A percentile compares a stretch with the other conserved stretches of the same genome.
Evolutionary conservation across 1,140 invertebrate species (phyloP).

Genomic region (Ptiloglossa arizonensis): DNA sequence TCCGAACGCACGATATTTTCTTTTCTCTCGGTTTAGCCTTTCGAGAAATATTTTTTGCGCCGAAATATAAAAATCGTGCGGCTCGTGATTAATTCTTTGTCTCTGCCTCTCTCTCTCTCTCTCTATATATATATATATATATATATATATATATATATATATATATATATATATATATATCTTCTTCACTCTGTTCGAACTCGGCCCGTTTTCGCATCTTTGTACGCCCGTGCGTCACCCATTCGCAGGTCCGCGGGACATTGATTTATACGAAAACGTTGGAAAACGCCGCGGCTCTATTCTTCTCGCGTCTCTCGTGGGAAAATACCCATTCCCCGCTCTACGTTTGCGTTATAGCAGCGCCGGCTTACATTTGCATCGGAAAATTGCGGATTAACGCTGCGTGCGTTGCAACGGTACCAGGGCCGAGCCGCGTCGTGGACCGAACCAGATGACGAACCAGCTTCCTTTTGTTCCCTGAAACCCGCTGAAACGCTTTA

Average conservation of each 20-base stretch:
- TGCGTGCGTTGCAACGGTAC: neutral
- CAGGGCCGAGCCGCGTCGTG: neutral
- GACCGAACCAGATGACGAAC: constrained; percentile 7
- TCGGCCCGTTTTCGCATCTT: neutral
- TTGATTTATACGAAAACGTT: constrained; percentile 37
- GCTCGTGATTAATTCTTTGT: too few species aligned
- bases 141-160: too few species aligned
- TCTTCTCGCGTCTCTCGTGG: constrained; percentile 13
- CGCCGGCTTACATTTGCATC: constrained; percentile 41
- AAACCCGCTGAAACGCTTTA: neutral
- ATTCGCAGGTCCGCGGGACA: constrained; percentile 2
- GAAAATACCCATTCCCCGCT: too few species aligned
- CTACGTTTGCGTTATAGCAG: constrained; percentile 1
- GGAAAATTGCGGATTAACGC: constrained; percentile 54
- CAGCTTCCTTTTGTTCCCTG: constrained; percentile 14
- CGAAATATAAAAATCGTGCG: too few species aligned
- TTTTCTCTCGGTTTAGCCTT: too few species aligned
- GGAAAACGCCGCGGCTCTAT: constrained; percentile 14
- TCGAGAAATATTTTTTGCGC: too few species aligned
- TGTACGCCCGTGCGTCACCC: neutral
- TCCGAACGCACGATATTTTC: too few species aligned
- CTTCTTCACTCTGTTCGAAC: too few species aligned
- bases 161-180: too few species aligned
- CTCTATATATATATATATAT: too few species aligned
- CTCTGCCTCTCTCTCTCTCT: too few species aligned